phyloP scores from a whole-genome alignment of 2,888 invertebrate genomes.

The Amorpha juglandis region DNA sequence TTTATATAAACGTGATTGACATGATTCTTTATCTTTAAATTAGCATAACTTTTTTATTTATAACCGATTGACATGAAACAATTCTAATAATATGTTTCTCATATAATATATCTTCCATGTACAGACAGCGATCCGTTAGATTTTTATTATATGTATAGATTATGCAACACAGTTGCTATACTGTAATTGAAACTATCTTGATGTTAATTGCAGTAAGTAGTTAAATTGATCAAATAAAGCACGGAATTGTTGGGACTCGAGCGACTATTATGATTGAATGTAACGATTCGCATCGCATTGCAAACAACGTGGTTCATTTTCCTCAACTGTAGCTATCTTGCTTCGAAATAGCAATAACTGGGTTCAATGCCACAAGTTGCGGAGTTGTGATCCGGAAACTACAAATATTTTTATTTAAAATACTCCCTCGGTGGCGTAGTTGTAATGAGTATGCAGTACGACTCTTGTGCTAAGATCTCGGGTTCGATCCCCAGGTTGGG shows the following conservation, averaged over 20 bases:
- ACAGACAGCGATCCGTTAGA: too few species aligned
- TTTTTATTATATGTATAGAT: too few species aligned
- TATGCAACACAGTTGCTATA: background rate
- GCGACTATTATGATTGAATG: constrained; percentile 20
- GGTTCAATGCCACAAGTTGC: background rate
- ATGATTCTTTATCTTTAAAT: too few species aligned
- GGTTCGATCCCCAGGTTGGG: too few species aligned
- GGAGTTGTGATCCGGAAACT: background rate
- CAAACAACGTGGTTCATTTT: background rate
- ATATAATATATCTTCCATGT: too few species aligned
- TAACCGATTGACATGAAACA: too few species aligned
- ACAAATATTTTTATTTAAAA: too few species aligned
- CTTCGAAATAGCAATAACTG: background rate
- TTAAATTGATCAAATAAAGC: constrained; percentile 6
- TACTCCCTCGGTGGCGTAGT: too few species aligned
- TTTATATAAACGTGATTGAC: too few species aligned
- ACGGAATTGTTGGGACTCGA: background rate
- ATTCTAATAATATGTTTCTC: background rate
- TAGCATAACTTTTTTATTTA: too few species aligned
- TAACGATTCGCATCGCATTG: background rate
- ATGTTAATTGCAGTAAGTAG: background rate
- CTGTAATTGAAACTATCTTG: constrained; percentile 7
- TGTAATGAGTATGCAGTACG: too few species aligned
- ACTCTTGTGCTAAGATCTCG: too few species aligned
- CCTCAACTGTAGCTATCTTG: background rate